Base-by-base conservation (phyloP, 1,140 invertebrate species). In the Caerostris extrusa region DNA sequence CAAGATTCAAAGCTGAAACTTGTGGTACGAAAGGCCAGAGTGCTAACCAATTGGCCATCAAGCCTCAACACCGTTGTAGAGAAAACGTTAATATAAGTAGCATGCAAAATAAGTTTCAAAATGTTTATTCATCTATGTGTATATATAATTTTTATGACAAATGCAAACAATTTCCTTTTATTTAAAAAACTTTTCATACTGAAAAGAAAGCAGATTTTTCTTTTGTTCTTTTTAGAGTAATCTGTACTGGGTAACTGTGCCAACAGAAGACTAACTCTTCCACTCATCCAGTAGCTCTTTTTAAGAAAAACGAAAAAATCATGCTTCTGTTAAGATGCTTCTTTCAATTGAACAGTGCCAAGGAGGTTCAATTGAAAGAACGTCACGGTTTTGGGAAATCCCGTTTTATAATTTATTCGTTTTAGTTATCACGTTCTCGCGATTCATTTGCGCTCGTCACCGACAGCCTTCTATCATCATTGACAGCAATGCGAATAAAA, bases 401-500 rank as follows among this genome's bases (percentile, higher is more conserved):
- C 87, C 5, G 50, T n/a, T 56, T 34, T 55, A 14, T 89, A 53
- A 89, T 69, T 71, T 71, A 69, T 89, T 64, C 57, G 12, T 7
- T 34, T 55, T 6, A 10, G 53, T 17, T 55, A 89, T 89, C 87
- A 89, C 87, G 87, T 34, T 89, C 60, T 34, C 12, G 53, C 50
- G 57, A 60, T 34, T 89, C 64, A 89, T 89, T 89, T 89, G 87
- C 53, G 61, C 55, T 67, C 53, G 53, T 8, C 87, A 69, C 71
- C 61, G 61, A 69, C 64, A 89, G 50, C 64, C 61, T 89, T 89
- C 64, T 14, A 89, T 89, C 87, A 69, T 89, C 87, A 55, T 55
- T 89, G 87, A 89, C 87, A 67, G 87, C 64, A 64, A 64, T 89
- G 64, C 56, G 87, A 71, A 89, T 57, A 50, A 89, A 89, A 89